These are phyloP conservation scores for Mustela lutreola DNA, from an alignment of 2,113 vertebrate species.

Conservation along the genomic window DNA sequence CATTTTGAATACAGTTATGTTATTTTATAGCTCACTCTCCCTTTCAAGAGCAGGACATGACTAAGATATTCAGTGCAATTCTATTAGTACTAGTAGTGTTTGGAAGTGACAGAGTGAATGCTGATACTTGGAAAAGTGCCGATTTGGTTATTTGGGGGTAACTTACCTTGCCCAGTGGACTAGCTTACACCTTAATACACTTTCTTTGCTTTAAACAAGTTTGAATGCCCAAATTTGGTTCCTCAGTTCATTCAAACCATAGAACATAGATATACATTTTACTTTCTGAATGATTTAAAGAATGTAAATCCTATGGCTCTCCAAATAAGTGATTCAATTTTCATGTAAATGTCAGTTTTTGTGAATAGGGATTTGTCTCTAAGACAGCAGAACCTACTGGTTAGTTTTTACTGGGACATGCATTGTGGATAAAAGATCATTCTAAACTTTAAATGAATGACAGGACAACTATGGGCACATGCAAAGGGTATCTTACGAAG, in stretches of 20 bases:
- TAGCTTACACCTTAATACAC: background rate
- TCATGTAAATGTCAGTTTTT: constrained; percentile 49
- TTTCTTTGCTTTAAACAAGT: constrained; percentile 23
- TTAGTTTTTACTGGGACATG: constrained; percentile 60
- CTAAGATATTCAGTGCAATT: constrained; percentile 26
- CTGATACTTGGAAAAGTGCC: constrained; percentile 62
- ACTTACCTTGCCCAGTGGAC: background rate
- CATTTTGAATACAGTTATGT: constrained; percentile 5
- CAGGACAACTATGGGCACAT: constrained; percentile 54
- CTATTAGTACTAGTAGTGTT: constrained; percentile 6
- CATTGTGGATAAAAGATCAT: constrained; percentile 41
- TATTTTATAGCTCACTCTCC: background rate
- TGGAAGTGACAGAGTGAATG: constrained; percentile 27
- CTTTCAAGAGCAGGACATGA: constrained; percentile 18
- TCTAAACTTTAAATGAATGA: constrained; percentile 49
- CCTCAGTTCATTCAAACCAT: background rate
- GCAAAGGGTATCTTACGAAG: constrained; percentile 49
- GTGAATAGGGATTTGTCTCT: constrained; percentile 54
- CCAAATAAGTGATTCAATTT: constrained; percentile 57
- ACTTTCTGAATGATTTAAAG: constrained; percentile 45
- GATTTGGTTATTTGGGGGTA: background rate
- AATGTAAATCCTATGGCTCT: constrained; percentile 35
- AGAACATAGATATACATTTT: background rate
- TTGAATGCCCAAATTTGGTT: constrained; percentile 7
- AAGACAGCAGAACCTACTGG: constrained; percentile 39